These are phyloP conservation scores for Ectemnius lituratus DNA, from an alignment of 2,888 invertebrate species.

Conservation along the genomic window DNA sequence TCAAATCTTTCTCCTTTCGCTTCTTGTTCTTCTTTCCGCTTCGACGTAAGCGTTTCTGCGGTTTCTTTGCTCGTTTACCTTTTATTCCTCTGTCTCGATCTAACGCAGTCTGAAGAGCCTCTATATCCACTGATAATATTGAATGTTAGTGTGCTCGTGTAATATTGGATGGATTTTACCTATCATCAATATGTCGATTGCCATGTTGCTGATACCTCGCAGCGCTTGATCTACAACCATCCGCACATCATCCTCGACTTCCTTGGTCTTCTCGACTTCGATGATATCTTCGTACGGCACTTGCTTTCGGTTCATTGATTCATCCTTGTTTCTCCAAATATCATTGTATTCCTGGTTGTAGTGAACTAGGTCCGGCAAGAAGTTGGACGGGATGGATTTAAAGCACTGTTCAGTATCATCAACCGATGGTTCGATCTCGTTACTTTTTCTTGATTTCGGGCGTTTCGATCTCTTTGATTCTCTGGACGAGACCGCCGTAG, in stretches of 20 bases:
- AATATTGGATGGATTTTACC: neutral
- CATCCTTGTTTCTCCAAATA: slow-evolving; percentile 90
- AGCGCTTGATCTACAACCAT: slow-evolving; percentile 89
- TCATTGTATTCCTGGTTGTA: slow-evolving; percentile 90
- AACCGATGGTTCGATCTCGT: slow-evolving; percentile 80
- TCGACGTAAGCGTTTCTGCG: slow-evolving; percentile 87
- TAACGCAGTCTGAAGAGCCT: slow-evolving; percentile 84
- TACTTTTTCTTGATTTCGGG: slow-evolving; percentile 84
- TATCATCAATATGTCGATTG: no score
- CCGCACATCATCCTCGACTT: slow-evolving; percentile 90
- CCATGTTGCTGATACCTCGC: slow-evolving; percentile 77
- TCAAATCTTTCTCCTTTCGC: slow-evolving; percentile 96
- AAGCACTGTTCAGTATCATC: slow-evolving; percentile 84
- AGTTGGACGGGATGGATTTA: slow-evolving; percentile 85
- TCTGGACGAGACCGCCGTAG: slow-evolving; percentile 85
- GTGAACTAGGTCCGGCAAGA: slow-evolving; percentile 85
- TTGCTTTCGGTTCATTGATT: slow-evolving; percentile 86
- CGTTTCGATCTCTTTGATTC: slow-evolving; percentile 88
- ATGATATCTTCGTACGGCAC: slow-evolving; percentile 90
- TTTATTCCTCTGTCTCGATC: slow-evolving; percentile 86
- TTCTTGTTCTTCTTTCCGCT: slow-evolving; percentile 94
- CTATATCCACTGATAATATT: slow-evolving; percentile 78
- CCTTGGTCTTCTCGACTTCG: slow-evolving; percentile 88
- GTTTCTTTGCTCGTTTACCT: slow-evolving; percentile 88
- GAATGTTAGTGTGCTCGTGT: neutral